Conservation (phyloP, 1,140 invertebrate species). For the Aphelinus atriplicis region DNA sequence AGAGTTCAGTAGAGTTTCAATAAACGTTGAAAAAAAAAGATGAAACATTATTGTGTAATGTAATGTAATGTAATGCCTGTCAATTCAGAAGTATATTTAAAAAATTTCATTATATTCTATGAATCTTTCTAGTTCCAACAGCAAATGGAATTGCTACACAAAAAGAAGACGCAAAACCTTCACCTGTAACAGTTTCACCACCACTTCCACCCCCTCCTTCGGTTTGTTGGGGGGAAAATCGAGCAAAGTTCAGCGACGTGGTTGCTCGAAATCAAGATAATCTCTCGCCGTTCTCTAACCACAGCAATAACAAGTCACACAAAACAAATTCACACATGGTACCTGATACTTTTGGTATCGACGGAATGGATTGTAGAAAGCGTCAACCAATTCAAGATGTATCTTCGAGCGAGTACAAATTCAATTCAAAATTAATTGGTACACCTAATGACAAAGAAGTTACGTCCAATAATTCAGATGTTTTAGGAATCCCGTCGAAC, state of each 20-base stretch:
- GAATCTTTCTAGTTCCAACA: constrained; percentile 28
- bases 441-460: constrained; percentile 41
- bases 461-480: constrained; percentile 39
- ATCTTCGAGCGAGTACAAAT: constrained; percentile 46
- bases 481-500: constrained; percentile 44
- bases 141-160: constrained; percentile 45
- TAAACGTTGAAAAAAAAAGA: constrained; percentile 7
- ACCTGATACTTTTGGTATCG: constrained; percentile 4
- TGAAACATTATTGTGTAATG: neutral
- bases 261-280: constrained; percentile 65
- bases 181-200: constrained; percentile 30
- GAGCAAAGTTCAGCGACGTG: constrained; percentile 70
- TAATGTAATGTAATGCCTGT: too few relatives aligned
- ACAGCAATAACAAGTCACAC: constrained; percentile 40
- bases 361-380: constrained; percentile 43
- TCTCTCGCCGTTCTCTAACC: constrained; percentile 47
- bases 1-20: too few relatives aligned
- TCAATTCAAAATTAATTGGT: constrained; percentile 40
- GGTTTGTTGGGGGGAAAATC: constrained; percentile 66
- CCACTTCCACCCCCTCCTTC: constrained; percentile 51
- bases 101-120: too few relatives aligned
- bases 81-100: too few relatives aligned
- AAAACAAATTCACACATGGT: constrained; percentile 37
- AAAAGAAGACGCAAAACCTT: constrained; percentile 50
- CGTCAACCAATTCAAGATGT: constrained; percentile 45